Evolutionary conservation across 1,140 invertebrate species (phyloP).

Genomic region (Pogonomyrmex barbatus): DNA sequence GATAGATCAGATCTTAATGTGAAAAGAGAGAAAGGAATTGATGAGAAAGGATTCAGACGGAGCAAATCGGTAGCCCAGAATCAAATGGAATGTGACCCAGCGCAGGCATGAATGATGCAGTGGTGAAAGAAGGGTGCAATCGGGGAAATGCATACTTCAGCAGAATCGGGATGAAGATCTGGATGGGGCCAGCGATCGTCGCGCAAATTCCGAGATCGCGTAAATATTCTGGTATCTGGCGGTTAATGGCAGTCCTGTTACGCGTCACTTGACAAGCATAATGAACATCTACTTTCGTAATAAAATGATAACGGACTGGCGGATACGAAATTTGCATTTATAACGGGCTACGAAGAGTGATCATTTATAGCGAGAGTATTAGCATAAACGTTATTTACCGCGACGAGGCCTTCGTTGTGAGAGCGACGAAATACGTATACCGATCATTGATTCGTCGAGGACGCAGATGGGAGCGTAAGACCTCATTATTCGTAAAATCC

Average conservation of each 20-base stretch:
- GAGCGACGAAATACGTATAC: background rate
- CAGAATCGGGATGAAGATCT: background rate
- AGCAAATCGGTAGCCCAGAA: background rate
- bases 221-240: slow-evolving; percentile 20
- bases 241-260: slow-evolving; percentile 11
- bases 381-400: slow-evolving; percentile 47
- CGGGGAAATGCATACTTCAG: background rate
- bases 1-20: background rate
- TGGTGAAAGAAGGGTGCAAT: background rate
- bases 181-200: background rate
- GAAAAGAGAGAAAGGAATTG: background rate
- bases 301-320: slow-evolving; percentile 29
- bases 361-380: slow-evolving; percentile 10
- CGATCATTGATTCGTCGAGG: slow-evolving; percentile 21
- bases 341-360: slow-evolving; percentile 30
- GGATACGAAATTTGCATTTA: slow-evolving; percentile 26
- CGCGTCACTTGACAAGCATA: slow-evolving; percentile 10
- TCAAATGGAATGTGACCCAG: slow-evolving; percentile 1
- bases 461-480: background rate
- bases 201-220: background rate
- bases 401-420: background rate
- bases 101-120: slow-evolving; percentile 35
- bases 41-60: background rate
- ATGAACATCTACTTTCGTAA: slow-evolving; percentile 7
- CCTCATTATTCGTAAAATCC: background rate